Conservation (phyloP, 2,888 invertebrate genomes). For the Noctuana brunneofusca region DNA sequence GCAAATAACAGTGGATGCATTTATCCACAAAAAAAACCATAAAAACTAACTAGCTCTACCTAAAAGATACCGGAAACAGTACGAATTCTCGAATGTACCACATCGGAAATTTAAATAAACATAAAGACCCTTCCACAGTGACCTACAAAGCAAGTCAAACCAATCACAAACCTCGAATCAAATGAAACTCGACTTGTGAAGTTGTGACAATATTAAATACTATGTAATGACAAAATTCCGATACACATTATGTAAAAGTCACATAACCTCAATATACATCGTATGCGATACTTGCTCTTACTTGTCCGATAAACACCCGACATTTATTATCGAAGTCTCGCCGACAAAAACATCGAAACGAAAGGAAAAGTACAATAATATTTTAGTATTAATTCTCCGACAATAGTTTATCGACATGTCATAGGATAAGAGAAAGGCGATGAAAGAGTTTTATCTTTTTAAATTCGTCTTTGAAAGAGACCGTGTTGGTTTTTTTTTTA, state of each 20-base stretch:
- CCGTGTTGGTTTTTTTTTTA: no score
- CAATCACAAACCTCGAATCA: neutral
- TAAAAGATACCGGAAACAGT: no score
- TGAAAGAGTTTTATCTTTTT: neutral
- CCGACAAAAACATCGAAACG: constrained; percentile 22
- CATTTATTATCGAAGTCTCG: constrained; percentile 7
- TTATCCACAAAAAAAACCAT: no score
- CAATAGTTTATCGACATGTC: constrained; percentile 9
- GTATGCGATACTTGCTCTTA: constrained; percentile 1
- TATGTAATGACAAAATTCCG: constrained; percentile 9
- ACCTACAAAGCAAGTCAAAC: neutral
- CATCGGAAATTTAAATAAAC: no score
- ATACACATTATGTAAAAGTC: constrained; percentile 11
- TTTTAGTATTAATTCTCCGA: constrained; percentile 28
- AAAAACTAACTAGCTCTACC: no score
- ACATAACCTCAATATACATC: constrained; percentile 15
- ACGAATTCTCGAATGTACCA: no score
- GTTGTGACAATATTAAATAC: neutral
- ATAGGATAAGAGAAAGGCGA: neutral
- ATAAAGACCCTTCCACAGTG: neutral
- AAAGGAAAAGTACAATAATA: constrained; percentile 36
- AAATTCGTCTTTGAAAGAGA: neutral
- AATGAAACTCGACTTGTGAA: neutral
- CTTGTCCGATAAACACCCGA: constrained; percentile 11
- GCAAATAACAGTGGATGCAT: no score